Percentiles rank a stretch among this genome's conserved stretches.
These are phyloP conservation scores for Cynaeus angustus DNA, from an alignment of 2,888 invertebrate genomes.

Conservation along the genomic window DNA sequence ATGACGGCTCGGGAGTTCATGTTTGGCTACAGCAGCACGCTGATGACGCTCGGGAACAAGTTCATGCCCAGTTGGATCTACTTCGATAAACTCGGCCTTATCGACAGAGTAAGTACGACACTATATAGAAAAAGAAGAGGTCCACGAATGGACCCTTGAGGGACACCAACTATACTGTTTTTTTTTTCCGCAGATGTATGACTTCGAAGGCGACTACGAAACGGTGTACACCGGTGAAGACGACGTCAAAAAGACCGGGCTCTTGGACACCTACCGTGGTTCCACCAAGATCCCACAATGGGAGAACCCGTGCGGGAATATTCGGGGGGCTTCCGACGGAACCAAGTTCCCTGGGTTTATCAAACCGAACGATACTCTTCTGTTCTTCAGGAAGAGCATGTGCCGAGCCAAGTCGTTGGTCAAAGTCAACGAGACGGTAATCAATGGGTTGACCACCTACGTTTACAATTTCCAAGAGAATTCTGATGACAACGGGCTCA, in stretches of 20 bases:
- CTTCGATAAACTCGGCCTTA: constrained; percentile 90
- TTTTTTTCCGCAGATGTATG: constrained; percentile 81
- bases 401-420: constrained; percentile 88
- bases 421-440: constrained; percentile 75
- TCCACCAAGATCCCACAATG: constrained; percentile 84
- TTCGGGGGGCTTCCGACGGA: constrained; percentile 87
- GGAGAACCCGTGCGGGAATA: constrained; percentile 84
- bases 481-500: constrained; percentile 84
- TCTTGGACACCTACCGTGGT: constrained; percentile 86
- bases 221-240: constrained; percentile 84
- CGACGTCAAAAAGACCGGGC: constrained; percentile 78
- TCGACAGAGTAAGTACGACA: constrained; percentile 83
- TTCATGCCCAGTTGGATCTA: constrained; percentile 89
- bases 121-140: too few relatives aligned
- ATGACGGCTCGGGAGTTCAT: constrained; percentile 92
- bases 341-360: constrained; percentile 87
- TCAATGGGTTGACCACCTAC: constrained; percentile 79
- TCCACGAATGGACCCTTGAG: too few relatives aligned
- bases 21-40: constrained; percentile 89
- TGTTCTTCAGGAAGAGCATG: constrained; percentile 89
- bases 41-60: constrained; percentile 88
- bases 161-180: too few relatives aligned
- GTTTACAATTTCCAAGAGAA: constrained; percentile 85
- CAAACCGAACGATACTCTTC: constrained; percentile 78
- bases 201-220: constrained; percentile 85